phyloP scores from a whole-genome alignment of 2,888 invertebrate genomes.

The Strigamia maritima region DNA sequence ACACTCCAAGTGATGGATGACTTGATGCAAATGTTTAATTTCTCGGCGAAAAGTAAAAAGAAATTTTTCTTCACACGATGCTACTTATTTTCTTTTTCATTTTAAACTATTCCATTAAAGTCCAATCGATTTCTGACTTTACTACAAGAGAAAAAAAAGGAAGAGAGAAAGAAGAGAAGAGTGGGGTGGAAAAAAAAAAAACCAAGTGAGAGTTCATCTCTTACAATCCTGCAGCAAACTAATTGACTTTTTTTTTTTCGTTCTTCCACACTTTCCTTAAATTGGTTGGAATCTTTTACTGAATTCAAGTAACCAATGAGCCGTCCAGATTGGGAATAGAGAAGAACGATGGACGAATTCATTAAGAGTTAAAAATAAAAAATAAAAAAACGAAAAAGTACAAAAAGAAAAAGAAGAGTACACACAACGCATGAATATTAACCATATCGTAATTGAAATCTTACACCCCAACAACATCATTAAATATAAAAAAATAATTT shows the following conservation, averaged over 20 bases:
- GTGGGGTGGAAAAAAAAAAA: background rate
- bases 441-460: slow-evolving; percentile 25
- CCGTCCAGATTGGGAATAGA: slow-evolving; percentile 16
- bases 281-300: slow-evolving; percentile 28
- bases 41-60: slow-evolving; percentile 1
- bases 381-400: background rate
- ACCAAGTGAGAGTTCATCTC: slow-evolving; percentile 18
- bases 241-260: slow-evolving; percentile 9
- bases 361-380: background rate
- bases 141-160: background rate
- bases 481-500: background rate
- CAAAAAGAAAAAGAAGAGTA: background rate
- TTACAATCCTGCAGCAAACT: slow-evolving; percentile 21
- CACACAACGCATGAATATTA: slow-evolving; percentile 13
- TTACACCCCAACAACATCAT: background rate
- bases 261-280: slow-evolving; percentile 18
- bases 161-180: background rate
- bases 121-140: slow-evolving; percentile 24
- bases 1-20: slow-evolving; percentile 13
- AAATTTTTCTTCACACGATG: slow-evolving; percentile 18
- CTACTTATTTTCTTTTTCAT: slow-evolving; percentile 26
- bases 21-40: slow-evolving; percentile 25
- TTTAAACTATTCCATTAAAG: slow-evolving; percentile 28
- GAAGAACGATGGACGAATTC: background rate
- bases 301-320: slow-evolving; percentile 25